These are phyloP conservation scores for Lethenteron reissneri DNA, from an alignment of 2,113 vertebrate genomes.

Conservation along the genomic window DNA sequence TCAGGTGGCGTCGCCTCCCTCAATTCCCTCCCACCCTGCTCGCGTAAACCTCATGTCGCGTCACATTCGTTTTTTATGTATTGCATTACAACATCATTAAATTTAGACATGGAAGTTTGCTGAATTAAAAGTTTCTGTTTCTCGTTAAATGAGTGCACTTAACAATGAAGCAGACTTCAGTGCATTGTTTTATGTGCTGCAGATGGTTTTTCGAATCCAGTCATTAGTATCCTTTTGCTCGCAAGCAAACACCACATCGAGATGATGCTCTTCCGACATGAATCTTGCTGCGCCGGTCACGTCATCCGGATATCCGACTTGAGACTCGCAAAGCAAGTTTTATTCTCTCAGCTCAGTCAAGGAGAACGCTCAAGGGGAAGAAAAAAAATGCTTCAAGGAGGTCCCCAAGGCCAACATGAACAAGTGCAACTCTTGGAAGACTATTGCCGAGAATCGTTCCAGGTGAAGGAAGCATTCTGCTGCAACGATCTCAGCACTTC, in stretches of 20 bases:
- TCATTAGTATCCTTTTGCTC: no score
- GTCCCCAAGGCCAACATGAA: neutral
- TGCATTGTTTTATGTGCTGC: no score
- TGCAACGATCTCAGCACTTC: neutral
- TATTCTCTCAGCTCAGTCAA: neutral
- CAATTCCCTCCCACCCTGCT: no score
- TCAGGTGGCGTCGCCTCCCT: no score
- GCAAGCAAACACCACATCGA: neutral
- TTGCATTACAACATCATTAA: no score
- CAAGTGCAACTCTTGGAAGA: neutral
- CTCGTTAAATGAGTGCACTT: no score
- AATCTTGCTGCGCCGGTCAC: neutral
- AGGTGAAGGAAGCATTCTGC: neutral
- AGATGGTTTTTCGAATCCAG: no score
- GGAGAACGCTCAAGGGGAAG: neutral
- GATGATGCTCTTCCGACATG: neutral
- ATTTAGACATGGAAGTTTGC: no score
- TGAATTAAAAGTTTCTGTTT: no score
- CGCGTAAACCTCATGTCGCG: no score
- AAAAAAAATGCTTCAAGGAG: neutral
- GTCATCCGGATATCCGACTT: neutral
- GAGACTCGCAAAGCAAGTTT: neutral
- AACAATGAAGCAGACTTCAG: no score
- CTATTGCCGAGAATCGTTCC: neutral
- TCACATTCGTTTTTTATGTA: no score